Percentiles rank a stretch among this genome's conserved stretches.
These are phyloP conservation scores for Okapia johnstoni DNA, from an alignment of 2,113 vertebrate species.

Conservation along the genomic window DNA sequence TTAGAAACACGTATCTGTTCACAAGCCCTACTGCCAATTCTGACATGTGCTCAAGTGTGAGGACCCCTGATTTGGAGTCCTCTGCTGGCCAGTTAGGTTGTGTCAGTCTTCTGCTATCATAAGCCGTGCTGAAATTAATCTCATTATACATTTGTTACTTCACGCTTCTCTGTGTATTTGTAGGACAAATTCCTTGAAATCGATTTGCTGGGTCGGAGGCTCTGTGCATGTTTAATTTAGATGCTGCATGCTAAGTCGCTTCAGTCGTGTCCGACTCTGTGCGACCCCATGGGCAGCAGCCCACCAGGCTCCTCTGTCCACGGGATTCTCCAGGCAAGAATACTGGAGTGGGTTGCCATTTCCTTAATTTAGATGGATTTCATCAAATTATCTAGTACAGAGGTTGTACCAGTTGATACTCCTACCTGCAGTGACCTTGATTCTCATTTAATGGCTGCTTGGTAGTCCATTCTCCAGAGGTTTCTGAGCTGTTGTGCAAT, in stretches of 20 bases:
- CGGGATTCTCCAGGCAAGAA: too few relatives aligned
- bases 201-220: background rate
- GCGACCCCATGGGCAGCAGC: too few relatives aligned
- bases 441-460: background rate
- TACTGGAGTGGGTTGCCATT: too few relatives aligned
- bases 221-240: background rate
- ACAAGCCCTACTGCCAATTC: background rate
- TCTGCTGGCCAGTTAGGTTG: background rate
- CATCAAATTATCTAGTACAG: background rate
- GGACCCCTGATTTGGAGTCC: background rate
- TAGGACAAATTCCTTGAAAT: background rate
- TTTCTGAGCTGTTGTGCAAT: background rate
- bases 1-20: background rate
- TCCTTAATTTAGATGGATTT: background rate
- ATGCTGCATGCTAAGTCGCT: background rate
- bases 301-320: too few relatives aligned
- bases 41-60: background rate
- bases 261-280: too few relatives aligned
- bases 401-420: background rate
- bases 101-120: background rate
- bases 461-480: background rate
- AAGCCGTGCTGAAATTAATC: background rate
- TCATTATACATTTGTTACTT: background rate
- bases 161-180: background rate
- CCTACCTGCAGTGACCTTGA: background rate